A percentile compares a stretch with the other conserved stretches of the same genome.
phyloP scores from a whole-genome alignment of 2,113 vertebrate species.

The Crotalus horridus region DNA sequence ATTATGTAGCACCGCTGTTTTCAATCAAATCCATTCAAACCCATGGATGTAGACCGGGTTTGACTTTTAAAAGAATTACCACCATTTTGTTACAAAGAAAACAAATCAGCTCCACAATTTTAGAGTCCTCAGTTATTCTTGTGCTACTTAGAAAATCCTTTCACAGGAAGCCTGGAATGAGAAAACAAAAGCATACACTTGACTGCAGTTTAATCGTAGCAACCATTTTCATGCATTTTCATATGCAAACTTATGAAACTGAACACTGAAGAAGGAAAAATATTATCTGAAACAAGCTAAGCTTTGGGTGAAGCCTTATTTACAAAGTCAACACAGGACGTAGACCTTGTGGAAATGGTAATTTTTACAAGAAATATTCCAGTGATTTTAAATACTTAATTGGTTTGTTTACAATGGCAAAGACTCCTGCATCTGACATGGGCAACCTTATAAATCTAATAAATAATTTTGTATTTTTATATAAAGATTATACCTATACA shows the following conservation, averaged over 20 bases:
- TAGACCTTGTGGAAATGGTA: background rate
- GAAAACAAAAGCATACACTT: background rate
- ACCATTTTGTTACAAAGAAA: background rate
- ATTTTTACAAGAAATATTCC: background rate
- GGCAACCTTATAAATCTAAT: background rate
- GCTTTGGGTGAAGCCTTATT: background rate
- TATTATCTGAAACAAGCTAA: background rate
- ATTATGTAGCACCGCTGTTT: background rate
- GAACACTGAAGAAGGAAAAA: background rate
- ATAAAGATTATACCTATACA: background rate
- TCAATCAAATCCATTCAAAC: background rate
- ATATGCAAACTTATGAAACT: background rate
- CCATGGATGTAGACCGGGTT: background rate
- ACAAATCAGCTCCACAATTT: background rate
- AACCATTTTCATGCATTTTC: background rate
- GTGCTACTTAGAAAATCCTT: background rate
- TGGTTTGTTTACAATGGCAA: background rate
- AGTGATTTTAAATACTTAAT: background rate
- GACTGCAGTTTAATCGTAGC: background rate
- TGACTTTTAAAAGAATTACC: background rate
- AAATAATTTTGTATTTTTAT: background rate
- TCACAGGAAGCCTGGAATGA: background rate
- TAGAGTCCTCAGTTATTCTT: background rate
- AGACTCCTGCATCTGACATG: background rate
- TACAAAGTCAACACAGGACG: background rate